phyloP scores from a whole-genome alignment of 2,113 vertebrate genomes.

The Sapajus apella region DNA sequence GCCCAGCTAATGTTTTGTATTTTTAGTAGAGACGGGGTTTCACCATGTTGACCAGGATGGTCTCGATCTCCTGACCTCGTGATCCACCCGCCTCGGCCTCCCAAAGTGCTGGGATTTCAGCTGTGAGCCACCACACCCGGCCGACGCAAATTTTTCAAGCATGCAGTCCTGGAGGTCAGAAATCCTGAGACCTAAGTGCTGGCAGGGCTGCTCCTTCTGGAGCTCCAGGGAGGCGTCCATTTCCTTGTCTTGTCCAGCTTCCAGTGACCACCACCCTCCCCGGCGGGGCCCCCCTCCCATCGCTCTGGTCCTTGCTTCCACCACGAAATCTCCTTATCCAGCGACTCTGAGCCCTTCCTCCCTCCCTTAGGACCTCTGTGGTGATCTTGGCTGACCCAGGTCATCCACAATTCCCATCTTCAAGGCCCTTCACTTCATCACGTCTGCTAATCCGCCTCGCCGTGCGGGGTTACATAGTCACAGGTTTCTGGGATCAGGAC shows the following conservation, averaged over 20 bases:
- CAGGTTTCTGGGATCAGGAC: not conserved
- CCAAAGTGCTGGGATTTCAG: no score
- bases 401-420: rapidly evolving
- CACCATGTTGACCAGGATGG: no score
- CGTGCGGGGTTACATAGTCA: not conserved
- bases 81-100: no score
- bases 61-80: no score
- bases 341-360: not conserved
- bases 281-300: rapidly evolving
- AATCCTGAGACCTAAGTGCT: rapidly evolving
- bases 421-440: not conserved
- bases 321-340: no score
- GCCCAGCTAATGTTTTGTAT: no score
- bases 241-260: not conserved
- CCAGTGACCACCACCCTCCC: rapidly evolving
- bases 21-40: no score
- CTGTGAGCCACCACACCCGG: no score
- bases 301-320: no score
- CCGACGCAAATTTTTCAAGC: no score
- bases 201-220: not conserved
- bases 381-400: rapidly evolving
- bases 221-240: rapidly evolving
- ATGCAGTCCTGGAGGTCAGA: rapidly evolving
- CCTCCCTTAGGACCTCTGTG: not conserved
- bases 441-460: not conserved